Evolutionary conservation across 2,888 invertebrate species (phyloP), one percentile per base, ranked within the genome.

Genomic region (Acanthopleura granulata): DNA sequence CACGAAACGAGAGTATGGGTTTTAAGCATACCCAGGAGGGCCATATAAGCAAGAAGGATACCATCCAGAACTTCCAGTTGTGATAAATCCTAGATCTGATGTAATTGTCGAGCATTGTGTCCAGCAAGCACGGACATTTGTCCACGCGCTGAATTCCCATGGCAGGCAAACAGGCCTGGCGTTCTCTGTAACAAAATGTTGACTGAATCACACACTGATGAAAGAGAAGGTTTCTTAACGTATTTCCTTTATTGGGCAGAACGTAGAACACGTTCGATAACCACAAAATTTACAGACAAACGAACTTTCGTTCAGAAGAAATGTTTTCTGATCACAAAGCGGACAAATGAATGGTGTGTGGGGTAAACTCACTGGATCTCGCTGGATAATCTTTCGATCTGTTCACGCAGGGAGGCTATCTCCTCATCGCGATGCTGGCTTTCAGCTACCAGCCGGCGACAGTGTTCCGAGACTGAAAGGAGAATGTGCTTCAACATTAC

Each of bases 21-120:
- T 40, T 40, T 6, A 40, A 40, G 9, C 40, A 40, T 40, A 6
- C 40, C 4, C 40, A 40, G 40, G 40, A 40, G 3, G 9, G 40
- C 4, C 3, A 40, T 40, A 9, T 40, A 40, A 40, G 40, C 40
- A 40, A 40, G 40, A 40, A 74, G 74, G 74, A 74, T 74, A 74
- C 74, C 40, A 74, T 74, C 74, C 74, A 74, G 27, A 74, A 74
- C 66, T 62, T 74, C 74, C 74, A 74, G 50, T 74, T 74, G 27
- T 74, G 40, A 49, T 62, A 22, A 49, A 40, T 74, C 30, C 74
- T 29, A 9, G 57, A 22, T 49, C 62, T 57, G 16, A 74, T 66
- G 25, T 74, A 74, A 18, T 74, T 30, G 18, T 74, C 74, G 25
- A 74, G 27, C 40, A 57, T 22, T 25, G 62, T 62, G 27, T 74